Conservation (phyloP, 2,113 vertebrate species). For the Catharus fuscescens region DNA sequence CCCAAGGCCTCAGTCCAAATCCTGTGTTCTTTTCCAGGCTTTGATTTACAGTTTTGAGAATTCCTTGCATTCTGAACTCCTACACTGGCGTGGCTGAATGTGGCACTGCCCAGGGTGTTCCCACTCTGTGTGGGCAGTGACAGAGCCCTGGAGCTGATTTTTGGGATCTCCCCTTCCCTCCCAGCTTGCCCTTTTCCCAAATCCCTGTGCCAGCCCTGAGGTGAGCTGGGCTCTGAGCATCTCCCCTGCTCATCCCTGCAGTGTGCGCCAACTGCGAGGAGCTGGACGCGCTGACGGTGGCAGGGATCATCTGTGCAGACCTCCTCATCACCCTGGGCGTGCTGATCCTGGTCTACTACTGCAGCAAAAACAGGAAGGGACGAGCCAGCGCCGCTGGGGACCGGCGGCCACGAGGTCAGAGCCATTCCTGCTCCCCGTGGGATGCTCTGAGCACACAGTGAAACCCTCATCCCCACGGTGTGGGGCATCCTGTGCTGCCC, state of each 20-base stretch:
- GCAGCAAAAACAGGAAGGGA: constrained; percentile 62
- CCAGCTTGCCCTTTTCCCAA: background rate
- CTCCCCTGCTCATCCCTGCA: background rate
- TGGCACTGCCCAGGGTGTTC: background rate
- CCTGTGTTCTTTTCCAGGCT: too few species aligned
- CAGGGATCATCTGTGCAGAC: constrained; percentile 48
- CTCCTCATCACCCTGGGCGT: constrained; percentile 73
- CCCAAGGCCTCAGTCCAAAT: too few species aligned
- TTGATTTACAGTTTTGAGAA: too few species aligned
- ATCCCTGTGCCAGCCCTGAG: background rate
- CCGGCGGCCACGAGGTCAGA: constrained; percentile 65
- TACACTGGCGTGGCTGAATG: background rate
- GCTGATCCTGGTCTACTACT: constrained; percentile 74
- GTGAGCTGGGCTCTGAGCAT: background rate
- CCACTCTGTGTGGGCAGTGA: rapidly evolving
- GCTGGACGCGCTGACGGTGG: constrained; percentile 1
- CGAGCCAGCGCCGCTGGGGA: background rate
- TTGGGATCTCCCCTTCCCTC: background rate
- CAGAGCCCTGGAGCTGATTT: background rate
- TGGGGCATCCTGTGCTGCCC: background rate
- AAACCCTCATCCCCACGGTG: background rate
- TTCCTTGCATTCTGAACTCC: too few species aligned
- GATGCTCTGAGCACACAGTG: rapidly evolving
- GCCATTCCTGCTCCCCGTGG: rapidly evolving
- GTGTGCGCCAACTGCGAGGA: constrained; percentile 76